Percentiles rank a stretch among this genome's conserved stretches.
phyloP scores from a whole-genome alignment of 2,797 vertebrate species.

The Enoplosus armatus region DNA sequence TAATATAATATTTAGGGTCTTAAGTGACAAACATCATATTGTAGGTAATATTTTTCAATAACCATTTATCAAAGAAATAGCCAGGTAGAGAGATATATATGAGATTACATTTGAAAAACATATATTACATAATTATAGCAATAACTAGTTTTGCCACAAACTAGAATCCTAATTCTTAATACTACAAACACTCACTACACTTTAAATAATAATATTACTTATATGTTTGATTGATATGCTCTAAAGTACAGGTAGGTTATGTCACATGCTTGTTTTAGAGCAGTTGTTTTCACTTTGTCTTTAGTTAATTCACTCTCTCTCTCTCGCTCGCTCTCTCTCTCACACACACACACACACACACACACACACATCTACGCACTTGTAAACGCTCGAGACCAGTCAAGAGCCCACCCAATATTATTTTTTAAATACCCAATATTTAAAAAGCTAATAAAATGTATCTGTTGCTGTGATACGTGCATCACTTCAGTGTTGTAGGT shows the following conservation, averaged over 20 bases:
- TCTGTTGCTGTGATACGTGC: neutral
- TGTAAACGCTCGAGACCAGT: neutral
- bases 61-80: neutral
- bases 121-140: neutral
- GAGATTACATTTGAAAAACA: neutral
- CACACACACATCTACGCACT: neutral
- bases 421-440: too few relatives aligned
- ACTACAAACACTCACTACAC: neutral
- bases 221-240: neutral
- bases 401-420: neutral
- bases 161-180: neutral
- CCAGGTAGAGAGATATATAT: neutral
- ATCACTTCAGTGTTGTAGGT: neutral
- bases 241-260: conserved; percentile 8
- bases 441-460: too few relatives aligned
- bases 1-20: conserved; percentile 14
- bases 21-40: conserved; percentile 7
- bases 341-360: neutral
- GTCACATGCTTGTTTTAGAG: conserved; percentile 10
- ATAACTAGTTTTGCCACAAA: neutral
- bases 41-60: neutral
- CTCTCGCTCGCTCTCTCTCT: too few relatives aligned
- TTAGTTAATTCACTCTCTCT: neutral
- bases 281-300: conserved; percentile 1
- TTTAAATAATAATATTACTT: neutral